Evolutionary conservation across 2,797 vertebrate species (phyloP).

Genomic region (Periparus ater): DNA sequence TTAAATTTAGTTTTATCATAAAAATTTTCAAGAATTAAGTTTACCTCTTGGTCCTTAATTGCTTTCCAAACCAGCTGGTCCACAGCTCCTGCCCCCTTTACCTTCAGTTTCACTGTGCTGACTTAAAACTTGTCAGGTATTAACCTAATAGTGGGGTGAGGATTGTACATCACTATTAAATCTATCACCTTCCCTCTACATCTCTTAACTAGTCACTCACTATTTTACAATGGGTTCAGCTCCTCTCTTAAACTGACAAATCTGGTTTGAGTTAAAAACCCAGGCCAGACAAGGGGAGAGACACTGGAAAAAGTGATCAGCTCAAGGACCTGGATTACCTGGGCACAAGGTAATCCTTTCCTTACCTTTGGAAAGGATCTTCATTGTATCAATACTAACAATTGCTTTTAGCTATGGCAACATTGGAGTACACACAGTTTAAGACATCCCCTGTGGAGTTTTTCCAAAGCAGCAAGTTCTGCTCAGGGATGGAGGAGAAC

Average conservation of each 20-base stretch:
- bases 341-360: no score
- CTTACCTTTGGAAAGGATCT: background rate
- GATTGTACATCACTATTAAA: background rate
- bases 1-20: background rate
- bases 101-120: slow-evolving; percentile 74
- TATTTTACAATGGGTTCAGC: background rate
- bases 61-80: slow-evolving; percentile 63
- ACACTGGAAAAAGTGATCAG: rapidly evolving
- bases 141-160: background rate
- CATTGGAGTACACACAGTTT: background rate
- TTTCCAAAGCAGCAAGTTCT: background rate
- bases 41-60: slow-evolving; percentile 76
- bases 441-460: background rate
- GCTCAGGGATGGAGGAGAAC: background rate
- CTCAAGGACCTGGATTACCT: background rate
- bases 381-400: background rate
- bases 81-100: slow-evolving; percentile 72
- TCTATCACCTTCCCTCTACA: background rate
- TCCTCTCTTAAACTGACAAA: background rate
- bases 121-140: slow-evolving; percentile 40
- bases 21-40: background rate
- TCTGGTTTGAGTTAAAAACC: background rate
- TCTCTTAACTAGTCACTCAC: background rate
- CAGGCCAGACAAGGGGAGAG: background rate
- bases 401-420: background rate